phyloP scores from a whole-genome alignment of 1,140 invertebrate species.

The Hydropsyche tenuis region DNA sequence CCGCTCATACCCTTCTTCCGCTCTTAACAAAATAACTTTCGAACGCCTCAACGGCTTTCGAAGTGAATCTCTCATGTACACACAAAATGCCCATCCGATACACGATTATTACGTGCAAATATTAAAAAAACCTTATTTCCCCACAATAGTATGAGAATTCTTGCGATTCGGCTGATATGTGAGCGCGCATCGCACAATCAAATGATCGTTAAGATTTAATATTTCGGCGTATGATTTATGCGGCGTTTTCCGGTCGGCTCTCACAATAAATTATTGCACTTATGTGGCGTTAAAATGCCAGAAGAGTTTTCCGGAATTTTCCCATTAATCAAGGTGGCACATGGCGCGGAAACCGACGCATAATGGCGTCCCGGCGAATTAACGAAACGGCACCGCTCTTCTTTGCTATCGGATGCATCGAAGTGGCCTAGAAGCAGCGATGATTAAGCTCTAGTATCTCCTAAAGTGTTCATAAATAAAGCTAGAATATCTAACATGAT shows the following conservation, averaged over 20 bases:
- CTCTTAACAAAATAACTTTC: conserved; percentile 29
- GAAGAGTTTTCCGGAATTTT: conserved; percentile 23
- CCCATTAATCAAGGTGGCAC: conserved; percentile 29
- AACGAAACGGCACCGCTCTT: no score
- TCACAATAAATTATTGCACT: conserved; percentile 29
- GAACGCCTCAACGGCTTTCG: conserved; percentile 4
- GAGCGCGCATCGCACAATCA: background rate
- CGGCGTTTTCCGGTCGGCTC: background rate
- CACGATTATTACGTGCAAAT: no score
- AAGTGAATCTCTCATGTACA: no score
- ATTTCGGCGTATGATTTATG: conserved; percentile 13
- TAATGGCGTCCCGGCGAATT: conserved; percentile 12
- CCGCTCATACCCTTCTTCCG: conserved; percentile 16
- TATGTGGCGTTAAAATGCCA: conserved; percentile 26
- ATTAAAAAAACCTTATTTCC: no score
- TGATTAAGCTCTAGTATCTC: conserved; percentile 2
- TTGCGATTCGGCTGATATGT: background rate
- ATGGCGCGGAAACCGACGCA: conserved; percentile 31
- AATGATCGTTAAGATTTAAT: conserved; percentile 19
- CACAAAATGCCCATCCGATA: no score
- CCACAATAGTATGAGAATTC: no score
- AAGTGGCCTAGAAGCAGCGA: no score
- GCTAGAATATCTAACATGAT: no score
- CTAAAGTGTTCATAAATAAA: no score
- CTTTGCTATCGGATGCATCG: no score